Evolutionary conservation across 1,140 invertebrate species (phyloP).

Genomic region (Macrobrachium nipponense): DNA sequence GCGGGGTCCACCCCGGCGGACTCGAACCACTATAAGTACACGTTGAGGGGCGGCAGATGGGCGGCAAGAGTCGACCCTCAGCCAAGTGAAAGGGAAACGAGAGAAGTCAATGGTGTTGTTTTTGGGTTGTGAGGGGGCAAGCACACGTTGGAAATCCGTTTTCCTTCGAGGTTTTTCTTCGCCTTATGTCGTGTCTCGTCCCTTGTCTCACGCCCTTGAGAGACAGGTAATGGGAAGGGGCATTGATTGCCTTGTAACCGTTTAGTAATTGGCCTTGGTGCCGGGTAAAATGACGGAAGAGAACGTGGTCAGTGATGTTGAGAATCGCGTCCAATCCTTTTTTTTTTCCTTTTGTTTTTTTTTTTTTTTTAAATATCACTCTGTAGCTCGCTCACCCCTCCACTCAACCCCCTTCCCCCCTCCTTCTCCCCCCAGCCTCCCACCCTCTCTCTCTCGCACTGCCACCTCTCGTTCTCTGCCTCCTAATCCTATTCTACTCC

Average conservation of each 20-base stretch:
- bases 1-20: constrained; percentile 16
- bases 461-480: neutral
- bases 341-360: too few relatives aligned
- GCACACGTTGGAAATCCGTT: too few relatives aligned
- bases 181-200: too few relatives aligned
- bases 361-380: too few relatives aligned
- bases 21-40: constrained; percentile 8
- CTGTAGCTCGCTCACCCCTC: neutral
- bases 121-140: neutral
- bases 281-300: too few relatives aligned
- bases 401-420: neutral
- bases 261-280: too few relatives aligned
- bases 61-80: neutral
- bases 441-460: constrained; percentile 21
- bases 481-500: neutral
- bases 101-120: neutral
- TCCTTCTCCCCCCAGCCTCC: constrained; percentile 21
- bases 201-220: too few relatives aligned
- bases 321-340: neutral
- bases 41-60: neutral
- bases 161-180: too few relatives aligned
- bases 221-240: too few relatives aligned
- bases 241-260: too few relatives aligned
- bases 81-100: constrained; percentile 8
- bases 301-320: neutral